Conservation (phyloP, 2,888 invertebrate species). For the Petrolisthes manimaculis region DNA sequence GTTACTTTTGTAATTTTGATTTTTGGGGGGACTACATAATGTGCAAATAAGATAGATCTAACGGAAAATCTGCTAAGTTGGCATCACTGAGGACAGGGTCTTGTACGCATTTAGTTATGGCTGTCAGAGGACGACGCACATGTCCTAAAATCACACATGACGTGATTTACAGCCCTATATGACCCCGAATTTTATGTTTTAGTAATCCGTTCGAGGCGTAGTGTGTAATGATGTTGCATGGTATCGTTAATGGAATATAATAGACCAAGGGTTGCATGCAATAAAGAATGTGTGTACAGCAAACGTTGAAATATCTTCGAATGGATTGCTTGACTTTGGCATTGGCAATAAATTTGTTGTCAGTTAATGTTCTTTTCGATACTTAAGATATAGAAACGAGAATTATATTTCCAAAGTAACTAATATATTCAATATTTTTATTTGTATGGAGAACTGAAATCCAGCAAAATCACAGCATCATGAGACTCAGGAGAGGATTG, state of each 20-base stretch:
- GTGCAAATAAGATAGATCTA: too few species aligned
- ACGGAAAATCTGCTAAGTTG: too few species aligned
- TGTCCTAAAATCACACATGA: neutral
- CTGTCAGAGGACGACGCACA: constrained; percentile 8
- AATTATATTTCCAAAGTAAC: too few species aligned
- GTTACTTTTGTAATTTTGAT: too few species aligned
- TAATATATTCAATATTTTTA: too few species aligned
- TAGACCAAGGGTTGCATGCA: neutral
- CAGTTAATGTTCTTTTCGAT: too few species aligned
- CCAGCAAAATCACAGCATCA: too few species aligned
- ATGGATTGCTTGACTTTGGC: neutral
- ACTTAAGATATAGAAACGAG: too few species aligned
- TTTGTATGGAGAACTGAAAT: too few species aligned
- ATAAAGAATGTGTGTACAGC: constrained; percentile 47
- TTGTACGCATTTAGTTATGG: constrained; percentile 47
- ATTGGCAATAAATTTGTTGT: neutral
- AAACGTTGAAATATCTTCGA: constrained; percentile 53
- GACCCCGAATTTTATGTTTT: neutral
- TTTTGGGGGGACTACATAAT: too few species aligned
- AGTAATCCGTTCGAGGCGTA: neutral
- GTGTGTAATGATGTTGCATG: neutral
- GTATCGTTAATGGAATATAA: neutral
- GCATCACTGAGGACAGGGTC: constrained; percentile 20
- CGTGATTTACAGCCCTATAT: neutral
- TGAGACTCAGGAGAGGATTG: neutral